Base-by-base conservation (phyloP, 2,113 vertebrate species). In the Nothoprocta perdicaria region DNA sequence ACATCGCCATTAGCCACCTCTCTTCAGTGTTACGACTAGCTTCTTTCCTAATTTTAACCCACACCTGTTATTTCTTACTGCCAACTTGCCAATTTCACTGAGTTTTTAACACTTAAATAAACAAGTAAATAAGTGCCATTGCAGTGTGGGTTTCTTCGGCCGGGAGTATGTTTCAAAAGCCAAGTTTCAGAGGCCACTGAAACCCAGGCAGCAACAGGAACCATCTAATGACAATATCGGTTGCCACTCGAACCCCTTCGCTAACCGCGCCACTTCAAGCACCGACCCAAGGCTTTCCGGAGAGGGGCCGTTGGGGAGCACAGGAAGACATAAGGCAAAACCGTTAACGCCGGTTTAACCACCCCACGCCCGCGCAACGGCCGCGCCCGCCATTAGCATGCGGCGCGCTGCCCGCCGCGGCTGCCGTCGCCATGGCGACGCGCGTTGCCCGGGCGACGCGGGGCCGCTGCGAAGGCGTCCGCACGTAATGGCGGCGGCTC, bases 381-480 rank as follows among this genome's bases (percentile, higher is more conserved):
- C 52, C 52, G 97, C 93, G 69, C 94, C 67, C 81, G 95, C 90
- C 89, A 96, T 93, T 86, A 77, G 97, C 96, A 95, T 97, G 96
- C 89, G 13, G 91, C 95, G 94, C 40, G 84, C 14, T 68, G 95
- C 74, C 3, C 27, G 94, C 92, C 95, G 95, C 96, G 96, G 97
- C 97, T 96, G 95, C 91, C 66, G 74, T 98, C n/a, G 31, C 97
- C 93, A 97, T 97, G 97, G 97, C 96, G 98, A 98, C 98, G 24
- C 29, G 21, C 97, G 97, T 97, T 97, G 96, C 97, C 96, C 63
- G 12, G 97, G 96, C 94, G 60, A 97, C 96, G 89, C 5, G 24
- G 84, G 94, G 93, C 93, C 61, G 46, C 18, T 3, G 92, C 86
- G 80, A 85, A 88, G 86, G 63, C 85, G 75, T 93, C 43, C 40